phyloP scores from a whole-genome alignment of 2,113 vertebrate genomes.

The Suncus etruscus region DNA sequence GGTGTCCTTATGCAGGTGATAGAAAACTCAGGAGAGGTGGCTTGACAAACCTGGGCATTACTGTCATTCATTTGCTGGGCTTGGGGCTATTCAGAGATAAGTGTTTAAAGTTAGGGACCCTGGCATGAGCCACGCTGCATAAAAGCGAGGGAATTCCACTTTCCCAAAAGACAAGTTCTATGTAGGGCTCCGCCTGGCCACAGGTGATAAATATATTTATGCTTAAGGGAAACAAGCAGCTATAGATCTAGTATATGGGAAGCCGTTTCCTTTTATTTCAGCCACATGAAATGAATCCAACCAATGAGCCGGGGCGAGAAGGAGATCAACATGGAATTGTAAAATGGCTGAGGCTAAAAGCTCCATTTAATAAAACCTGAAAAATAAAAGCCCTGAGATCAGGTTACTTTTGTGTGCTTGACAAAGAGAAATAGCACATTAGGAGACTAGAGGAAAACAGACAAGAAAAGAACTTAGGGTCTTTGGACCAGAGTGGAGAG shows the following conservation, averaged over 20 bases:
- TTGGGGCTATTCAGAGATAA: neutral
- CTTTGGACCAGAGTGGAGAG: neutral
- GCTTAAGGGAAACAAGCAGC: constrained; percentile 57
- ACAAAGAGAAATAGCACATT: constrained; percentile 28
- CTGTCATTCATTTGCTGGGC: neutral
- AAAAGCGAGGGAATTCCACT: constrained; percentile 23
- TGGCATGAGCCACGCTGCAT: neutral
- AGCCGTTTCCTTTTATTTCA: constrained; percentile 73
- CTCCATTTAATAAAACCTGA: constrained; percentile 68
- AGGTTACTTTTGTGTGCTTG: constrained; percentile 8
- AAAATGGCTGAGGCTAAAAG: constrained; percentile 67
- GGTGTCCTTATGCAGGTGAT: neutral
- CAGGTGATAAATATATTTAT: constrained; percentile 72
- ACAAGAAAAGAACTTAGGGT: neutral
- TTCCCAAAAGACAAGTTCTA: constrained; percentile 31
- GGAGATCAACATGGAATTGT: constrained; percentile 54
- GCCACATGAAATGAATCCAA: constrained; percentile 36
- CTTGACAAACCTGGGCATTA: neutral
- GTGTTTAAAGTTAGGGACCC: neutral
- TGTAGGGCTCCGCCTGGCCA: constrained; percentile 48
- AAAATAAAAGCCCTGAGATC: constrained; percentile 50
- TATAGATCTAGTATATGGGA: constrained; percentile 69
- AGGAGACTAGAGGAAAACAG: neutral
- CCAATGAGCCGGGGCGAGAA: constrained; percentile 56
- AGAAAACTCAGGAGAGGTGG: neutral